Conservation (phyloP, 2,113 vertebrate species). For the Rhabdomys dilectus region DNA sequence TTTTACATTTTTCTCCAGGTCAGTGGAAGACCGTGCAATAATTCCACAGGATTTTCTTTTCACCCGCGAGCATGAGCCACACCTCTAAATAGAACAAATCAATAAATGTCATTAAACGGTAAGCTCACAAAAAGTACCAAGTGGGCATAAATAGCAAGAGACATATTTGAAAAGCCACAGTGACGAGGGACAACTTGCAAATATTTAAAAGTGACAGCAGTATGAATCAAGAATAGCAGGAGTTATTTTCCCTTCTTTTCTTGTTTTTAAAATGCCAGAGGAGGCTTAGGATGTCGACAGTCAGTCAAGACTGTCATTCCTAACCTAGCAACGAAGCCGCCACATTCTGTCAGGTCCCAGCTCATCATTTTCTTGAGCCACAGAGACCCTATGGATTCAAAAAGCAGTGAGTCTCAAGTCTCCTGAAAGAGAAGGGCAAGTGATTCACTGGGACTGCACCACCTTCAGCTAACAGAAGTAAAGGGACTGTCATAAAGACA, state of each 20-base stretch:
- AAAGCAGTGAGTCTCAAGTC: background rate
- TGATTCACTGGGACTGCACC: accelerated
- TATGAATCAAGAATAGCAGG: background rate
- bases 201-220: slow-evolving; percentile 14
- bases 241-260: background rate
- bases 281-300: background rate
- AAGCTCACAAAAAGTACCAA: background rate
- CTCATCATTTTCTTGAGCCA: background rate
- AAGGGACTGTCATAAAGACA: background rate
- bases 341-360: background rate
- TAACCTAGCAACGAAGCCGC: accelerated
- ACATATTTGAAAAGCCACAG: background rate
- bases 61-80: background rate
- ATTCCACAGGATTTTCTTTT: background rate
- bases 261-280: background rate
- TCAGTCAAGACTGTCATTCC: background rate
- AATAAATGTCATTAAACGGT: background rate
- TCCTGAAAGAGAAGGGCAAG: background rate
- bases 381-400: background rate
- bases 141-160: background rate
- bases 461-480: no score
- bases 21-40: background rate
- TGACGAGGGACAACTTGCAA: background rate
- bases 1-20: background rate
- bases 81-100: slow-evolving; percentile 4